Conservation (phyloP, 2,797 vertebrate genomes). For the Malurus splendens region DNA sequence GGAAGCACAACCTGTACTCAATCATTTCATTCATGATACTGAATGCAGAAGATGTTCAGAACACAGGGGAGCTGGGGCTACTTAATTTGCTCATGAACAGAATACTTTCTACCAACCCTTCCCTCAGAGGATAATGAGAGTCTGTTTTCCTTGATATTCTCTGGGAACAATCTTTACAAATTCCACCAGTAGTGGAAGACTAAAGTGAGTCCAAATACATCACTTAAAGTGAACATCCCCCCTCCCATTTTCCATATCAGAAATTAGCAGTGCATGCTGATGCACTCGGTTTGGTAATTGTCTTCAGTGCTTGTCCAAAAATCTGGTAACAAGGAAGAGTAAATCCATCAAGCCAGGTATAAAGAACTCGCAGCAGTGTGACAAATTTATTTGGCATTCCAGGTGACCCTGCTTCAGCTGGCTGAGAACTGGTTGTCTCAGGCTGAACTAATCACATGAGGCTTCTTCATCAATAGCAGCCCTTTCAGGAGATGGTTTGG, state of each 20-base stretch:
- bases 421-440: not conserved
- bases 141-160: not conserved
- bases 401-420: not conserved
- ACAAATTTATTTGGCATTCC: not conserved
- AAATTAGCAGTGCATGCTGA: not conserved
- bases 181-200: not conserved
- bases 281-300: not conserved
- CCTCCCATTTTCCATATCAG: not conserved
- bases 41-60: not conserved
- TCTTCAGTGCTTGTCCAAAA: not conserved
- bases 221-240: not conserved
- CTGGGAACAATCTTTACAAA: not conserved
- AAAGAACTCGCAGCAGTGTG: not conserved
- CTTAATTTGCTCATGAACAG: not conserved
- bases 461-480: not conserved
- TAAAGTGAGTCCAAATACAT: not conserved
- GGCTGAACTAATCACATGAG: not conserved
- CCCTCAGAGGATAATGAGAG: not conserved
- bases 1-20: conserved; percentile 11
- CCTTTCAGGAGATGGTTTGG: not conserved
- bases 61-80: not conserved
- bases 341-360: not conserved
- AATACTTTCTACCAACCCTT: not conserved
- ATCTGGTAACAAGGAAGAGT: not conserved
- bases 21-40: not conserved